Percentiles rank a stretch among this genome's conserved stretches.
These are phyloP conservation scores for Ondatra zibethicus DNA, from an alignment of 2,113 vertebrate genomes.

Conservation along the genomic window DNA sequence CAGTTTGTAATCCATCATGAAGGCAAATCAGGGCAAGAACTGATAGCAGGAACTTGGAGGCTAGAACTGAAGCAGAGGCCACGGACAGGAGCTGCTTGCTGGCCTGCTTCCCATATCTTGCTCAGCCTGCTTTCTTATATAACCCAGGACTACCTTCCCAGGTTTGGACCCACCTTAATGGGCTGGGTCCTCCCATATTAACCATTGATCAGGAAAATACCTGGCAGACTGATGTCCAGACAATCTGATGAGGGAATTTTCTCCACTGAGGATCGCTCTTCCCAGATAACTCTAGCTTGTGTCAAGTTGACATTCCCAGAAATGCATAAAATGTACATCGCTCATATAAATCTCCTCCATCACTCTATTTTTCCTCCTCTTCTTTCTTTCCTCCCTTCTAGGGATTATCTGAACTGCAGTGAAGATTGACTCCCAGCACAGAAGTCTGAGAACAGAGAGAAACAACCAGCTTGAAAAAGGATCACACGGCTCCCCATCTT, in stretches of 20 bases:
- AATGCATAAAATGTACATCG: background rate
- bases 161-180: background rate
- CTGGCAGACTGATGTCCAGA: background rate
- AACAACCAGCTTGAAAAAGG: background rate
- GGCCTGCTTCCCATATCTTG: background rate
- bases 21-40: background rate
- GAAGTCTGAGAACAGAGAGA: background rate
- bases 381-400: background rate
- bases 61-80: background rate
- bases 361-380: background rate
- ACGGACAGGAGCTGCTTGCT: background rate
- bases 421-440: background rate
- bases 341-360: background rate
- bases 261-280: background rate
- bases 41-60: background rate
- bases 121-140: background rate
- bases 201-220: background rate
- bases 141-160: background rate
- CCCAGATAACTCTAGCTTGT: background rate
- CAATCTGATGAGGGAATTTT: background rate
- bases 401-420: background rate
- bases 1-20: background rate
- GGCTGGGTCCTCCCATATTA: background rate
- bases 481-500: background rate
- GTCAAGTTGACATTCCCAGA: background rate